Percentiles rank a stretch among this genome's conserved stretches.
These are phyloP conservation scores for Nematostella vectensis DNA, from an alignment of 92 coral and sea anemone genomes.

Conservation along the genomic window DNA sequence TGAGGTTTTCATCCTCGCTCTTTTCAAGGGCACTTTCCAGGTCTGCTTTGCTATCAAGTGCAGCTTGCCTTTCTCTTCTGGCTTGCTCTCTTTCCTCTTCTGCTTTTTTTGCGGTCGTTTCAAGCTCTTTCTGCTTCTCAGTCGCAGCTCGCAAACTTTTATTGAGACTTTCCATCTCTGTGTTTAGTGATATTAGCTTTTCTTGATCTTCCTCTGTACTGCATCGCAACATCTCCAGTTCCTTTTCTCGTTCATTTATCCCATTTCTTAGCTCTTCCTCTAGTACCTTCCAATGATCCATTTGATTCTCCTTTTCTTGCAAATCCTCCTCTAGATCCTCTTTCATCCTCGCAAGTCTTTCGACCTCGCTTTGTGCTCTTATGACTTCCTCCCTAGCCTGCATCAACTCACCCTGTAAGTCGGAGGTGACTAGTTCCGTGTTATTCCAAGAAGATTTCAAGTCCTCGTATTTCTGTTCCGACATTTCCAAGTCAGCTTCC, in stretches of 20 bases:
- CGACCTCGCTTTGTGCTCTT: constrained; percentile 33
- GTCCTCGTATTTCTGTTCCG: constrained; percentile 43
- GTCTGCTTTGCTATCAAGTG: constrained; percentile 50
- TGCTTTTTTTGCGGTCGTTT: constrained; percentile 15
- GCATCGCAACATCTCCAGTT: constrained; percentile 28
- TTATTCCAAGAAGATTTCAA: constrained; percentile 38
- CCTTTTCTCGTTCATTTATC: constrained; percentile 39
- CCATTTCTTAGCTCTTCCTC: constrained; percentile 33
- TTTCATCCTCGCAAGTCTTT: constrained; percentile 20
- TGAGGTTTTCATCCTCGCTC: constrained; percentile 39
- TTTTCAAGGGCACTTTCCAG: constrained; percentile 58
- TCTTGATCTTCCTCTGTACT: constrained; percentile 37
- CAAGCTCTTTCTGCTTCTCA: constrained; percentile 40
- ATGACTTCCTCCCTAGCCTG: constrained; percentile 40
- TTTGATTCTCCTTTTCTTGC: constrained; percentile 42
- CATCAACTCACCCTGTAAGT: constrained; percentile 35
- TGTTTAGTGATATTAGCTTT: constrained; percentile 15
- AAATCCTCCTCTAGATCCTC: constrained; percentile 42
- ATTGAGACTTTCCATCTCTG: constrained; percentile 35
- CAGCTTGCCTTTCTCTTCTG: constrained; percentile 40
- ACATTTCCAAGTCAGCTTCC: constrained; percentile 26
- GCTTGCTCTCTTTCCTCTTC: constrained; percentile 26
- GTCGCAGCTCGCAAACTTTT: constrained; percentile 21
- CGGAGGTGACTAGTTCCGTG: constrained; percentile 38
- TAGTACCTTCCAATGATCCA: constrained; percentile 23